Evolutionary conservation across 2,888 invertebrate species (phyloP).

Genomic region (Adelognathus sp.): DNA sequence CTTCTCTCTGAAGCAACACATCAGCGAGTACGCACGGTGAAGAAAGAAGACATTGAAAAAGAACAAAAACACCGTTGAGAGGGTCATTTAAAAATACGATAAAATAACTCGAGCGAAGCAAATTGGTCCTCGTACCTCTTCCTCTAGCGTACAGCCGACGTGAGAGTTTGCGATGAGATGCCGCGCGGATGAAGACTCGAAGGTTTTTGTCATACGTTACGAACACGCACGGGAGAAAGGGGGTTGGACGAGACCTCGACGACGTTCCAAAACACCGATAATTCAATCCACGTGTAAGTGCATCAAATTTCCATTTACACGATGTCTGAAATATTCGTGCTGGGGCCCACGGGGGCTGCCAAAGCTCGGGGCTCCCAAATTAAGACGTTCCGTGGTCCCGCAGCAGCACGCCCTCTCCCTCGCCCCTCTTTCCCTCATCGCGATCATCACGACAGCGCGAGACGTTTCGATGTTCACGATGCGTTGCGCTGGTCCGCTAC

Average conservation of each 20-base stretch:
- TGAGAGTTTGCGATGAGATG: neutral
- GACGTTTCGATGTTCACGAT: conserved; percentile 56
- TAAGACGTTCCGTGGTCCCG: conserved; percentile 68
- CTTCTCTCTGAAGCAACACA: conserved; percentile 15
- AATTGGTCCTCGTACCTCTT: conserved; percentile 39
- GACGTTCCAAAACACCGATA: conserved; percentile 48
- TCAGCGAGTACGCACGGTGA: conserved; percentile 4
- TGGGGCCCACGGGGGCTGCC: neutral
- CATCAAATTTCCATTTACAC: conserved; percentile 61
- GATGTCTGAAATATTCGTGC: conserved; percentile 45
- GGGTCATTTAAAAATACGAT: conserved; percentile 54
- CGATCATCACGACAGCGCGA: conserved; percentile 26
- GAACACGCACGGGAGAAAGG: conserved; percentile 18
- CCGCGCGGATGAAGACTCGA: neutral
- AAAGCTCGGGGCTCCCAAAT: conserved; percentile 66
- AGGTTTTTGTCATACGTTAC: conserved; percentile 35
- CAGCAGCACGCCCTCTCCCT: conserved; percentile 49
- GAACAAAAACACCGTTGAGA: neutral
- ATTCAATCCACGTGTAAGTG: conserved; percentile 61
- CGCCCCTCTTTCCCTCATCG: conserved; percentile 19
- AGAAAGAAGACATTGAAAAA: conserved; percentile 15
- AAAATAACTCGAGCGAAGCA: conserved; percentile 44
- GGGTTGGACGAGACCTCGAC: conserved; percentile 19
- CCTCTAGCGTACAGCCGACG: neutral
- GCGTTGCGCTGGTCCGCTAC: conserved; percentile 62